These are phyloP conservation scores for Lerema accius DNA, from an alignment of 1,140 invertebrate genomes.

Conservation along the genomic window DNA sequence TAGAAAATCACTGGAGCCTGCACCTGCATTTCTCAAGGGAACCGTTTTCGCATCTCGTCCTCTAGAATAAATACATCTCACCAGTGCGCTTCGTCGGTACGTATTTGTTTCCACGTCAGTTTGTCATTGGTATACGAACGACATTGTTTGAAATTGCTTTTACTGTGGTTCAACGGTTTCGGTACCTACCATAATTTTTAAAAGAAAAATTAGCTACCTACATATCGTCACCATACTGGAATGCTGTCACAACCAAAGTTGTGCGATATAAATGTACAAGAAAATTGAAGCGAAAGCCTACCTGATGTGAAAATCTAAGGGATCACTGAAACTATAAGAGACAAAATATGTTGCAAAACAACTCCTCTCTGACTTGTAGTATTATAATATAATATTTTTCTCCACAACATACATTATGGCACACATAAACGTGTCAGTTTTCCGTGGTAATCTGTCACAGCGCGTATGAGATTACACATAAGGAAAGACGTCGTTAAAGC, in stretches of 20 bases:
- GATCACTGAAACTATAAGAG: too few relatives aligned
- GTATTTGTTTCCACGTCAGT: background rate
- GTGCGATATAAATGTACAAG: too few relatives aligned
- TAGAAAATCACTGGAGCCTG: background rate
- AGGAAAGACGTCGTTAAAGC: slow-evolving; percentile 30
- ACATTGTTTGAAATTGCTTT: background rate
- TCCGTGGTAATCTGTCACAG: slow-evolving; percentile 22
- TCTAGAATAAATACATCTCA: background rate
- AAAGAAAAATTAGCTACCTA: too few relatives aligned
- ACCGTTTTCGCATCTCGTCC: background rate
- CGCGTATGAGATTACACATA: slow-evolving; percentile 25
- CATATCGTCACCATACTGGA: too few relatives aligned
- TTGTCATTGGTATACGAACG: background rate
- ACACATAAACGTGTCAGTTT: slow-evolving; percentile 1
- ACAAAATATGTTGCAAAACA: too few relatives aligned
- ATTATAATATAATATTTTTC: too few relatives aligned
- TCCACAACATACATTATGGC: slow-evolving; percentile 1
- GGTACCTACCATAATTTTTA: too few relatives aligned
- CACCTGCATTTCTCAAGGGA: background rate
- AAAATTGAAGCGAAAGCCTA: too few relatives aligned
- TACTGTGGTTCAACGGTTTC: too few relatives aligned
- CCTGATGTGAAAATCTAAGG: too few relatives aligned
- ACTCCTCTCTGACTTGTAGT: too few relatives aligned
- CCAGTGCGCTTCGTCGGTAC: background rate
- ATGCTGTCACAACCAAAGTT: too few relatives aligned